Base-by-base conservation (phyloP, 2,797 vertebrate genomes). In the Anabacerthia variegaticeps region DNA sequence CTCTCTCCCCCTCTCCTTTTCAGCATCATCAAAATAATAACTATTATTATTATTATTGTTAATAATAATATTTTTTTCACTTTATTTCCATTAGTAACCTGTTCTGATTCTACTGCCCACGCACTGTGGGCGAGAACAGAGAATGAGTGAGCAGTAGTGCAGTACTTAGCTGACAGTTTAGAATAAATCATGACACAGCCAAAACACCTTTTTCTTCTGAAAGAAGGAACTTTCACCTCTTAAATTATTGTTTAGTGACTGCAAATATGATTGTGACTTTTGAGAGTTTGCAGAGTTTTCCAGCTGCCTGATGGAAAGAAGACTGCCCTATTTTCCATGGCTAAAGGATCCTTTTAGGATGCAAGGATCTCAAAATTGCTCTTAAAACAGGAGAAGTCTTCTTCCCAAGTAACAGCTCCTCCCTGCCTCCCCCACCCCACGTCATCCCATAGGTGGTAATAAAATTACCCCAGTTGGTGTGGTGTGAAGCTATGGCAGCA, bases 381-480 rank as follows among this genome's bases (percentile, higher is more conserved):
- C 10, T 86, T 81, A 46, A 65, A 65, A 58, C 1, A 5, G 21
- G 44, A 44, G 3, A 28, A 27, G 66, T 4, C 30, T 74, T 56
- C 55, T 73, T 37, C 26, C 39, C 36, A 36, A 39, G 41, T 26
- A 58, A 23, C 6, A 69, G 10, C 10, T 5, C 5, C 17, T 26
- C 6, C 21, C 56, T 34, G 22, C 4, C 24, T 44, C 10, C 7
- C 5, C 12, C 6, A 69, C n/a, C 5, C 37, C 3, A 0, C 21
- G 14, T 48, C 37, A 79, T 71, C 26, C 48, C 51, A 13, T 5
- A 27, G 24, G n/a, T 2, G 3, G 16, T 13, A 66, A 58, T 6
- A 77, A 41, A 83, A 59, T 17, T 14, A 16, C 34, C 16, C 14
- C 30, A 32, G 14, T 12, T 34, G 68, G 21, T 7, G 3, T 23